phyloP scores from a whole-genome alignment of 35 echinoderm and acorn worm genomes.

The Amphiura filiformis region DNA sequence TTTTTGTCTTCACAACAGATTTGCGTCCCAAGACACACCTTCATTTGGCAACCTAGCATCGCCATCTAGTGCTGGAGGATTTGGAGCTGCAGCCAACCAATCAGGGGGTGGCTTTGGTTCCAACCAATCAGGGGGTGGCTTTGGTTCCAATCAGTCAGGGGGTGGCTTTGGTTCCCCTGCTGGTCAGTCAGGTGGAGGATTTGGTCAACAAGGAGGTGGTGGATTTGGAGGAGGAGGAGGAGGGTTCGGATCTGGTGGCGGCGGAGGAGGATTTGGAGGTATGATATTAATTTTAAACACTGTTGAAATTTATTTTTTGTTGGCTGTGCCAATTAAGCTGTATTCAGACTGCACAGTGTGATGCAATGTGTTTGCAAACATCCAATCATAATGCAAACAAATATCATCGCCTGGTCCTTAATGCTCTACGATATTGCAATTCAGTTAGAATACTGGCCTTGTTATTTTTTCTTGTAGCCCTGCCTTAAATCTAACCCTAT shows the following conservation, averaged over 20 bases:
- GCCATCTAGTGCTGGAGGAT: neutral
- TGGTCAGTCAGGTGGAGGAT: neutral
- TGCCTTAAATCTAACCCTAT: too few relatives aligned
- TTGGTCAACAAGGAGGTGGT: neutral
- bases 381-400: too few relatives aligned
- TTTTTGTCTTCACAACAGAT: neutral
- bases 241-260: neutral
- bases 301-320: too few relatives aligned
- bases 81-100: neutral
- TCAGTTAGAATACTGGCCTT: too few relatives aligned
- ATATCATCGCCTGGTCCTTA: too few relatives aligned
- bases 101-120: constrained; percentile 19
- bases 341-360: too few relatives aligned
- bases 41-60: constrained; percentile 58
- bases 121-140: neutral
- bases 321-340: too few relatives aligned
- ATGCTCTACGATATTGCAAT: too few relatives aligned
- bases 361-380: too few relatives aligned
- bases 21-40: constrained; percentile 61
- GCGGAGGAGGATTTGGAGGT: constrained; percentile 19
- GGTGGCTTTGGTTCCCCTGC: neutral
- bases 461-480: too few relatives aligned
- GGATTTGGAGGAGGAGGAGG: neutral
- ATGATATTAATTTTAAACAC: too few relatives aligned
- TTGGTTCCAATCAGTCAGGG: neutral